Evolutionary conservation across 2,113 vertebrate species (phyloP), one percentile per base, ranked within the genome.

Genomic region (Dolichallabes microphthalmus): DNA sequence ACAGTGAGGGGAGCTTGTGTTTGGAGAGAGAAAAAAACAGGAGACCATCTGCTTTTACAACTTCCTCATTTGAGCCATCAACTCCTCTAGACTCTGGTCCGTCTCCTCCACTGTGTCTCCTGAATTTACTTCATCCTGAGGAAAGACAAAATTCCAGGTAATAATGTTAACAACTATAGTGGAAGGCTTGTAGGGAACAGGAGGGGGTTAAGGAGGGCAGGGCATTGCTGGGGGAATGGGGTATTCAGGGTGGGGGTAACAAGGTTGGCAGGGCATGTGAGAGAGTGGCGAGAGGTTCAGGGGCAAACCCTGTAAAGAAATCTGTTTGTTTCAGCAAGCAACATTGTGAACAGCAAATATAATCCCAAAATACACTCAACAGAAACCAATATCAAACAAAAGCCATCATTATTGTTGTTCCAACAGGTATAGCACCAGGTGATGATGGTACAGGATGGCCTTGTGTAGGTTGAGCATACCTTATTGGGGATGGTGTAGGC

Each of bases 11-110:
- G 17, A 53, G n/a, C 52, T 32, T 73, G 20, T 71, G n/a, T 20
- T 0, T 19, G 22, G 12, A 58, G 69, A 45, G 2, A 45, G 27
- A 58, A 6, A 39, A 45, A 58, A 25, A 53, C 25, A 55, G 25
- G 39, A 45, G 45, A 30, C 25, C 3, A 11, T 63, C 60, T 30
- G 25, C 50, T 45, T 64, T 68, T 98, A 99, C 89, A 99, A 91
- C 75, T 94, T 96, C 91, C 92, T 96, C 97, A 99, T 98, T 88
- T 95, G 96, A 89, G 97, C 96, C 97, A 99, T 98, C 87, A 99
- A 94, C 71, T 99, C 97, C 87, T 98, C 97, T 75, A 99, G 92
- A 91, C 96, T 99, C 92, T 97, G 95, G 15, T 97, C 95, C 0
- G 96, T 95, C 27, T 98, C 97, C 45, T 92, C 92, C 73, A 97